phyloP scores from a whole-genome alignment of 1,140 invertebrate species.

The Heliconius melpomene region DNA sequence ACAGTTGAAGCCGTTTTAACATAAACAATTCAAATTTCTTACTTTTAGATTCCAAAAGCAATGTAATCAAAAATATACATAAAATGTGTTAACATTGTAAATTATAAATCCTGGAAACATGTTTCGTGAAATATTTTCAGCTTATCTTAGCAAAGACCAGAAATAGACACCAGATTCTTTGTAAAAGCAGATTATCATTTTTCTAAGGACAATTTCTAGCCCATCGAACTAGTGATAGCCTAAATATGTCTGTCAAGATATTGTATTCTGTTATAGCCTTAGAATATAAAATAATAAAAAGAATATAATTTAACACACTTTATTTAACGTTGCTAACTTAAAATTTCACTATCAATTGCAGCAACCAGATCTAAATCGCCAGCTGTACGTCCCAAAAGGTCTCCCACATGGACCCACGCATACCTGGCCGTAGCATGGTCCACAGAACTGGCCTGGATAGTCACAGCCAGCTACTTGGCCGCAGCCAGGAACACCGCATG shows the following conservation, averaged over 20 bases:
- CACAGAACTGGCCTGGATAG: constrained; percentile 50
- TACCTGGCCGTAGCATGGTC: constrained; percentile 50
- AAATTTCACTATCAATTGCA: constrained; percentile 13
- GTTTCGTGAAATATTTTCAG: background rate
- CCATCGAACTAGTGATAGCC: too few species aligned
- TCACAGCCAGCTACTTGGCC: constrained; percentile 44
- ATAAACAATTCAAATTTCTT: too few species aligned
- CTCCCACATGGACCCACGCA: constrained; percentile 42
- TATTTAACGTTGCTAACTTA: background rate
- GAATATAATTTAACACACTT: background rate
- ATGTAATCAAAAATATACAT: too few species aligned
- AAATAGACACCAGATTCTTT: background rate
- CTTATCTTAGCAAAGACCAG: background rate
- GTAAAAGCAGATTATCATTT: background rate
- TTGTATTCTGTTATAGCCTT: too few species aligned
- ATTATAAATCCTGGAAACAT: background rate
- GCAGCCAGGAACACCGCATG: constrained; percentile 50
- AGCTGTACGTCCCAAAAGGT: constrained; percentile 33
- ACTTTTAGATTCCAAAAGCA: too few species aligned
- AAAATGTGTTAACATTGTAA: too few species aligned
- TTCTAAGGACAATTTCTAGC: too few species aligned
- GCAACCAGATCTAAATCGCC: constrained; percentile 27
- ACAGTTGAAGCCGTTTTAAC: too few species aligned
- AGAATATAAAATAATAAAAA: too few species aligned
- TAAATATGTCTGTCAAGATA: too few species aligned